Base-by-base conservation (phyloP, 2,888 invertebrate genomes). In the Junonia oenone region DNA sequence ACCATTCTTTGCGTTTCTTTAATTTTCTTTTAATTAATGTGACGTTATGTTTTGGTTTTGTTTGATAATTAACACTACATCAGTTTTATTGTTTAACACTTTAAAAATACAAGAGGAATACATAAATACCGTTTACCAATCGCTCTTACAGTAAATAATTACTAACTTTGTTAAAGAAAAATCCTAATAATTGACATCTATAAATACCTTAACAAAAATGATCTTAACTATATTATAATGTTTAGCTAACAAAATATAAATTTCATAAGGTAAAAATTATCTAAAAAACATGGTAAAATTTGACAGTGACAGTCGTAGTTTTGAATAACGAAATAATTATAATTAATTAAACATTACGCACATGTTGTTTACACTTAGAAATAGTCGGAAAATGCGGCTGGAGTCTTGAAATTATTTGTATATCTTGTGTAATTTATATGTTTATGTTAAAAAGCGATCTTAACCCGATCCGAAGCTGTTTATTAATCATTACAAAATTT, bases 1-100 rank as follows among this genome's bases (percentile, higher is more conserved):
- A n/a, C n/a, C n/a, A n/a, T n/a, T n/a, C n/a, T n/a, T n/a, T 65
- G 68, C 65, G 65, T 60, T 68, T 64, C 58, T 63, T 65, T 66
- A 59, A 69, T n/a, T n/a, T n/a, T n/a, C n/a, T n/a, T n/a, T n/a
- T n/a, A n/a, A n/a, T n/a, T n/a, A n/a, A n/a, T n/a, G n/a, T n/a
- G n/a, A n/a, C n/a, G n/a, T n/a, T n/a, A n/a, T n/a, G n/a, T n/a
- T n/a, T n/a, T n/a, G n/a, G n/a, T n/a, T n/a, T n/a, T n/a, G n/a
- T n/a, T n/a, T n/a, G n/a, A n/a, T n/a, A n/a, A n/a, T n/a, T n/a
- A n/a, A n/a, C n/a, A n/a, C n/a, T n/a, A n/a, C n/a, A n/a, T n/a
- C n/a, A n/a, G n/a, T n/a, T n/a, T n/a, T n/a, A n/a, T n/a, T n/a
- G n/a, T n/a, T n/a, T n/a, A n/a, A n/a, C n/a, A n/a, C n/a, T n/a